Evolutionary conservation across 2,113 vertebrate genomes (phyloP), one percentile per base, ranked within the genome.

Genomic region (Corythornis madagascariensis): DNA sequence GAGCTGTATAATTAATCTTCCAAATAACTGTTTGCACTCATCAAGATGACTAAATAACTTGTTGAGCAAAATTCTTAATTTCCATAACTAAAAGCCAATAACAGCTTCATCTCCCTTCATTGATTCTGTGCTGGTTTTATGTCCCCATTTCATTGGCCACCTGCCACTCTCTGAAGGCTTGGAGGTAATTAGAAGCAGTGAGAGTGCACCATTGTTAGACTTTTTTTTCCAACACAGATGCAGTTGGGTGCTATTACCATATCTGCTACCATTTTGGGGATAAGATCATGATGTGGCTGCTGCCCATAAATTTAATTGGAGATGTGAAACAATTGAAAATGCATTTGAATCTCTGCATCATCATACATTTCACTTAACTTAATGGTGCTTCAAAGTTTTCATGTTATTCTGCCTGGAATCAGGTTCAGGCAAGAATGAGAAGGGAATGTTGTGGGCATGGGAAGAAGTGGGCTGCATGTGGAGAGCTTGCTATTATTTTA

Each of bases 21-120:
- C 92, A 97, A 97, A 97, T 97, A 88, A 96, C 92, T 97, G 91
- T 97, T 98, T 97, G 94, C 60, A 94, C 92, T 97, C 93, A 95
- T 93, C 80, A 90, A 71, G 92, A 96, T 97, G 97, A 97, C 94
- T 97, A 94, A 97, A 97, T 96, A 97, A 96, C 96, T 97, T 95
- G 96, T 97, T 97, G 96, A 97, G 94, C 86, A 95, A 89, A 84
- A 88, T 92, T 89, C 86, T 94, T 95, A 83, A 98, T 97, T 98
- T 97, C 90, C 94, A 96, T 97, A 96, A 95, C 78, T 94, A 95
- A 97, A 97, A 97, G 93, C 94, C 94, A 96, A 95, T 96, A 97
- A 95, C 88, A 93, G 84, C 91, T 97, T 96, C 80, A 72, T 95
- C 89, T 96, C 89, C 83, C 73, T 96, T 96, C 93, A 93, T 97